phyloP scores from a whole-genome alignment of 2,888 invertebrate genomes.

The Leucophenga montana region DNA sequence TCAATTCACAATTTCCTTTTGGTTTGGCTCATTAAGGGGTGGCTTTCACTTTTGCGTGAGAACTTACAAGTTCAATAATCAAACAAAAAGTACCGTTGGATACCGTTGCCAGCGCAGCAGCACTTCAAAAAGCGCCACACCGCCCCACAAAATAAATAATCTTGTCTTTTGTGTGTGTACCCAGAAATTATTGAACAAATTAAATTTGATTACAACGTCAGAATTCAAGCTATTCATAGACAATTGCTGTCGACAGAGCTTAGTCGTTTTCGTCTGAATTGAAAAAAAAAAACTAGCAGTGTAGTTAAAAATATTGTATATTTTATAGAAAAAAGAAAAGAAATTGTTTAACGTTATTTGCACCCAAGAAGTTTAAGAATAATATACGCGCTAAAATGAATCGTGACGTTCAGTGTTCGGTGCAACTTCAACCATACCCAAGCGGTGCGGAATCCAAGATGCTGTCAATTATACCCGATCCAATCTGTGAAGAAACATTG shows the following conservation, averaged over 20 bases:
- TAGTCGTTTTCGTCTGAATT: constrained; percentile 15
- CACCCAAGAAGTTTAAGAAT: background rate
- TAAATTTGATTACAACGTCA: constrained; percentile 28
- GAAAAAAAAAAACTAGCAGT: background rate
- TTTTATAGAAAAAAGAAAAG: background rate
- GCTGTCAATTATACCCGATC: background rate
- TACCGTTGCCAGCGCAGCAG: constrained; percentile 21
- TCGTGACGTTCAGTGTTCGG: background rate
- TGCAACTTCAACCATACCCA: constrained; percentile 42
- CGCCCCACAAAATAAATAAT: background rate
- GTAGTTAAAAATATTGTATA: no score
- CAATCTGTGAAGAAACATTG: background rate
- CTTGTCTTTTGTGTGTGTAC: constrained; percentile 36
- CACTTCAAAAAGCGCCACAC: background rate
- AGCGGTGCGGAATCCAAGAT: no score
- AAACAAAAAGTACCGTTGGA: background rate
- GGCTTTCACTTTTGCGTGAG: no score
- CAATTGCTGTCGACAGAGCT: no score
- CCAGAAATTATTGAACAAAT: constrained; percentile 61
- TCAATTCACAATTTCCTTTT: no score
- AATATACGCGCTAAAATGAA: constrained; percentile 41
- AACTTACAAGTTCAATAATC: no score
- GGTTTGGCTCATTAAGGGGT: no score
- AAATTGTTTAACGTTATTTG: constrained; percentile 15
- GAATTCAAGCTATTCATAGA: constrained; percentile 46